Evolutionary conservation across 2,888 invertebrate genomes (phyloP), one percentile per base, ranked within the genome.

Genomic region (Chymomyza procnemis): DNA sequence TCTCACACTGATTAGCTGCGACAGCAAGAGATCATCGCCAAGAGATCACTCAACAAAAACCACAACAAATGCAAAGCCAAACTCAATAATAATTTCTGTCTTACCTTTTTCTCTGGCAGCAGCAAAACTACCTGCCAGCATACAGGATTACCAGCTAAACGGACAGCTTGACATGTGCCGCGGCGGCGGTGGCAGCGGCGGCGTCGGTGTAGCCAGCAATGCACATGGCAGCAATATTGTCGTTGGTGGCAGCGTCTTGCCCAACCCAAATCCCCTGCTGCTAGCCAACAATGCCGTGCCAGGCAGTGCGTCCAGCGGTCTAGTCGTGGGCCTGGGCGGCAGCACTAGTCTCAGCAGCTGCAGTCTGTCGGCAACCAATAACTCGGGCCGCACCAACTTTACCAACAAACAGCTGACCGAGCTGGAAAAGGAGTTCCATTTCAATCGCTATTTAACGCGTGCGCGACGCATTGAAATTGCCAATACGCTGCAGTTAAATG

Each of bases 321-420:
- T 79, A 61, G 71, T 74, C 54, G 74, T 78, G 14, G 75, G 76
- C 21, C 63, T 81, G 19, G 67, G 92, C 91, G 73, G 62, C 64
- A 47, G 52, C 41, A 61, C 69, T 18, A 78, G 78, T 54, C 75
- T 91, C 76, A 81, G 85, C 91, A 88, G 77, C 71, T 88, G 89
- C 69, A 80, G 79, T 46, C 66, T 82, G 8, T 71, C 85, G 47
- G 74, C 90, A 79, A 85, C 89, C 90, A 96, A 96, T 92, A 96
- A 95, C 92, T 96, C 97, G 14, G 98, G 98, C 46, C 93, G 99
- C 64, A 99, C 99, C 48, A 99, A 99, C 92, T 99, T 99, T 93
- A 99, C 99, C 79, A 99, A 99, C 92, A 99, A 99, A 92, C 99
- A 99, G 91, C 94, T 99, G 75, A 99, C 99, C 2, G 99, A 99